Conservation (phyloP, 2,797 vertebrate genomes). For the Anableps anableps region DNA sequence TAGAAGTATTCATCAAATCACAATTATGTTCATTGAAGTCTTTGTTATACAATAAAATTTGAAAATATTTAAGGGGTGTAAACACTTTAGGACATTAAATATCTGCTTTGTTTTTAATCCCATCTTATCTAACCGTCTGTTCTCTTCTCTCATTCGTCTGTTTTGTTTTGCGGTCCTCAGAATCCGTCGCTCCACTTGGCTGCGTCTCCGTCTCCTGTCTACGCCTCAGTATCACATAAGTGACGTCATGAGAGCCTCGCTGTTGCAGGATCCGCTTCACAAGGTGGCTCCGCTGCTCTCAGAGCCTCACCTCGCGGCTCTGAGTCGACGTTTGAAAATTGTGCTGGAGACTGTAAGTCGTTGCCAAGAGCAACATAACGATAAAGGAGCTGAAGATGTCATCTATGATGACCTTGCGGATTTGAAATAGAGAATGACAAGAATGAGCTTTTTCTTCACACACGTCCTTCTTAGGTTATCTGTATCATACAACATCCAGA, state of each 20-base stretch:
- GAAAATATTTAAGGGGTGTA: too few relatives aligned
- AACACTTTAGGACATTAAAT: background rate
- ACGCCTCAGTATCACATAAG: constrained; percentile 87
- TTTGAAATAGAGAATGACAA: constrained; percentile 20
- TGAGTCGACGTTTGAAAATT: constrained; percentile 87
- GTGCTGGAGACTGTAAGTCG: constrained; percentile 83
- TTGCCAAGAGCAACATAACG: constrained; percentile 70
- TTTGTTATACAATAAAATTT: background rate
- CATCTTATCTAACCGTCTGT: background rate
- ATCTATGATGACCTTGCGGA: constrained; percentile 67
- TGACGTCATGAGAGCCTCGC: constrained; percentile 89
- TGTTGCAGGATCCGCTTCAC: constrained; percentile 85
- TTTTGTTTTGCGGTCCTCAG: constrained; percentile 63
- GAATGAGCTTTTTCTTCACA: constrained; percentile 1
- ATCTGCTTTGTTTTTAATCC: background rate
- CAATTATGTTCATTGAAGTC: background rate
- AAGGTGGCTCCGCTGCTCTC: constrained; percentile 83
- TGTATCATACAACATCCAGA: background rate
- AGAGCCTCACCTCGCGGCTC: constrained; percentile 86
- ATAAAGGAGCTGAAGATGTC: constrained; percentile 39
- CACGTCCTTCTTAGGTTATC: background rate
- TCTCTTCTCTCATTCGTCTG: background rate
- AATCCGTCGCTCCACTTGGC: constrained; percentile 90
- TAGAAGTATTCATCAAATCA: background rate
- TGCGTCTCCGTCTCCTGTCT: constrained; percentile 87